phyloP scores from a whole-genome alignment of 2,797 vertebrate species.

The Nyctibius grandis region DNA sequence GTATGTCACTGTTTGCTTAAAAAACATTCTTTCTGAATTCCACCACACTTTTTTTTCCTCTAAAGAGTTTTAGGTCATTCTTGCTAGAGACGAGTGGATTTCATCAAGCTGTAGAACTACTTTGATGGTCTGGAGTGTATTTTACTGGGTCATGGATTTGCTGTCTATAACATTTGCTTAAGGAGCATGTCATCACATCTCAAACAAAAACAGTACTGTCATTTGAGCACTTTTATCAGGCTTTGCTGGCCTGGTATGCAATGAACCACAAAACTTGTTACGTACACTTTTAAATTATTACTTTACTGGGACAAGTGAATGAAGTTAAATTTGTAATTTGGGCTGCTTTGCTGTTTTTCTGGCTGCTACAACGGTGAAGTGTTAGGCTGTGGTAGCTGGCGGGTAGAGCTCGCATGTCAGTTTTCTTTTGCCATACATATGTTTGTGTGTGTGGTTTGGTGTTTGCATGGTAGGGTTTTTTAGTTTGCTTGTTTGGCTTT shows the following conservation, averaged over 20 bases:
- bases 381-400: neutral
- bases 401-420: neutral
- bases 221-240: conserved; percentile 40
- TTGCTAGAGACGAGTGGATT: conserved; percentile 24
- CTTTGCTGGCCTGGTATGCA: neutral
- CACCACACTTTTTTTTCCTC: neutral
- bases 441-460: neutral
- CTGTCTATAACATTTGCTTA: conserved; percentile 51
- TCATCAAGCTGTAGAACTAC: conserved; percentile 25
- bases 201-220: conserved; percentile 36
- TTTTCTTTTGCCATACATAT: neutral
- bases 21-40: conserved; percentile 61
- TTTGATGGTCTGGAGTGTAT: conserved; percentile 55
- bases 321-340: neutral
- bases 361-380: neutral
- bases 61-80: conserved; percentile 50
- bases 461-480: neutral
- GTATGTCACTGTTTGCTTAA: conserved; percentile 46
- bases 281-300: neutral
- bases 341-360: neutral
- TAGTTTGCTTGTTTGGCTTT: neutral
- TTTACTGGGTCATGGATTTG: conserved; percentile 51
- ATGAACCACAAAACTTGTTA: conserved; percentile 24
- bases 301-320: neutral
- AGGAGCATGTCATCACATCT: conserved; percentile 54